Base-by-base conservation (phyloP, 2,797 vertebrate species). In the Molossus alvarezi region DNA sequence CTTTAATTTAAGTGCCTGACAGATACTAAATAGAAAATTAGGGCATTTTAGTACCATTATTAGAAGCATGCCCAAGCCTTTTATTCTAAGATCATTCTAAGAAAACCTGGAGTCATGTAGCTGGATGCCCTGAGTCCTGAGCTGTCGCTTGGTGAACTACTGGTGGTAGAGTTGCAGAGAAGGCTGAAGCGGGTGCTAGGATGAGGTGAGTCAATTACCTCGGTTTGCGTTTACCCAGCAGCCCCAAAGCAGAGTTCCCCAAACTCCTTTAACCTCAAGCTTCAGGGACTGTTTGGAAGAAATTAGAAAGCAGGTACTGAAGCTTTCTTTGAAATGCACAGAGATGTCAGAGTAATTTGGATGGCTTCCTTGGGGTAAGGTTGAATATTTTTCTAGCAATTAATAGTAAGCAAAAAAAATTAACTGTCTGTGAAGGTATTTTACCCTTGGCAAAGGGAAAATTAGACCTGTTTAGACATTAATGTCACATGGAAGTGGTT, bases 71-170 rank as follows among this genome's bases (percentile, higher is more conserved):
- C 41, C 3, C 0, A 8, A 9, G n/a, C 41, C 41, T 81, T 69
- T 82, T 51, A 12, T 93, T 84, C 65, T 64, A n/a, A 91, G 64
- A 60, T 53, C 23, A 45, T 17, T 18, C 9, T 29, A 9, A 41
- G 96, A 95, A 88, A 86, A 97, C 95, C 92, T 15, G 0, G 62
- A 94, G 95, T 95, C 93, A 14, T n/a, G 18, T 95, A 79, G 79
- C 4, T 5, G 73, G 64, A 67, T 71, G 55, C 65, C 62, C 48
- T 1, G 7, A 65, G 86, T 93, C 82, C 33, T 0, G 0, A 60
- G 79, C 77, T n/a, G 85, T 88, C 17, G 73, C 94, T 93, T 41
- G 73, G 75, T 80, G 73, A 93, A 90, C 81, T n/a, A 37, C 82
- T 80, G 11, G 85, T 51, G 94, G 91, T 41, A 62, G 69, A 89